Evolutionary conservation across 2,797 vertebrate genomes (phyloP).

Genomic region (Spea hammondii): DNA sequence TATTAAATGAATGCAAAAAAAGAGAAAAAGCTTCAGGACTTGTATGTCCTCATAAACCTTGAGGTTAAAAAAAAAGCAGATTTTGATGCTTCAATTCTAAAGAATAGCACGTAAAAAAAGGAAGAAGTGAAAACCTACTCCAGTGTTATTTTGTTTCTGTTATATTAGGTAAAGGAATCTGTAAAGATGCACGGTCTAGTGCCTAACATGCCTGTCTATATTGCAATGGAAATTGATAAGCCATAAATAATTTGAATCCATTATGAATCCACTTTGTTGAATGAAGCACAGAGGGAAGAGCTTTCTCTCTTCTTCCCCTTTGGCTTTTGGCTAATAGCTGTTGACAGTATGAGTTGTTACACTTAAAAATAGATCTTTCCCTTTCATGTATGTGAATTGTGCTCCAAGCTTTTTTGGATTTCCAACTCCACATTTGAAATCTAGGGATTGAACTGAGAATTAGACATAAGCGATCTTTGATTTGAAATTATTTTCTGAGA

Average conservation of each 20-base stretch:
- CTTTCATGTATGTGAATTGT: conserved; percentile 19
- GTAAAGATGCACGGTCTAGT: conserved; percentile 29
- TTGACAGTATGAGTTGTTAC: conserved; percentile 40
- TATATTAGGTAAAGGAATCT: conserved; percentile 20
- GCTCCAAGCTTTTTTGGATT: not conserved
- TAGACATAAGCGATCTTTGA: too few relatives aligned
- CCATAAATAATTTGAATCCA: conserved; percentile 49
- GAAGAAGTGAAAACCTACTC: not conserved
- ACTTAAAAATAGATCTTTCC: conserved; percentile 36
- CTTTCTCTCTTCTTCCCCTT: conserved; percentile 17
- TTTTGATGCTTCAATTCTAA: not conserved
- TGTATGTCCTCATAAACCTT: not conserved
- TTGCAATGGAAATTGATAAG: conserved; percentile 41
- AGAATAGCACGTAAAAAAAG: not conserved
- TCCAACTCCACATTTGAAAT: too few relatives aligned
- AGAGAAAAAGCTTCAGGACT: not conserved
- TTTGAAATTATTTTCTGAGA: too few relatives aligned
- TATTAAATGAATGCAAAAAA: not conserved
- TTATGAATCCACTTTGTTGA: conserved; percentile 44
- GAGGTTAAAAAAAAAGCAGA: not conserved
- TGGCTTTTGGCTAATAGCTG: conserved; percentile 45
- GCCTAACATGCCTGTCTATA: conserved; percentile 28
- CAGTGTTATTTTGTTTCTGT: conserved; percentile 6
- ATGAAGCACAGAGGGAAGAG: conserved; percentile 32
- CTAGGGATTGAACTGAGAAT: too few relatives aligned